Percentiles rank a stretch among this genome's conserved stretches.
These are phyloP conservation scores for Hypomecis atomaria DNA, from an alignment of 2,888 invertebrate species.

Conservation along the genomic window DNA sequence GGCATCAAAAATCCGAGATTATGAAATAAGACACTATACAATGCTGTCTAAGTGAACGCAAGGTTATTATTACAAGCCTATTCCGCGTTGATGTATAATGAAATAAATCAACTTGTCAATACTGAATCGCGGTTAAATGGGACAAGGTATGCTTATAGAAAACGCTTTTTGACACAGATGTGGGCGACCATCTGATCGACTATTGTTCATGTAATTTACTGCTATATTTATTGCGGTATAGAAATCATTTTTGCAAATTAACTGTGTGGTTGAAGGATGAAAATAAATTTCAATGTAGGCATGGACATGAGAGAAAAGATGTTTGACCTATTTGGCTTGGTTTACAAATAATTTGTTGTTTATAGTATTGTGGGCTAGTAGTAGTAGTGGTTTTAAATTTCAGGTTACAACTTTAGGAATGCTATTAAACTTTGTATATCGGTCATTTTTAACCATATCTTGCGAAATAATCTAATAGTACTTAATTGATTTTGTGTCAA, in stretches of 20 bases:
- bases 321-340: too few species aligned
- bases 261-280: slow-evolving; percentile 26
- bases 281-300: slow-evolving; percentile 23
- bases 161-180: slow-evolving; percentile 54
- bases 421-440: too few species aligned
- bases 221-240: slow-evolving; percentile 34
- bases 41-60: slow-evolving; percentile 20
- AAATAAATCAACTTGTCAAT: slow-evolving; percentile 58
- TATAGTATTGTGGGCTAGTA: too few species aligned
- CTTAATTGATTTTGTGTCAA: too few species aligned
- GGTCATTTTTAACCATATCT: too few species aligned
- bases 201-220: slow-evolving; percentile 52
- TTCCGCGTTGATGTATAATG: slow-evolving; percentile 50
- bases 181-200: slow-evolving; percentile 59
- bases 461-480: too few species aligned
- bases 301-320: too few species aligned
- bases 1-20: not conserved
- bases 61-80: slow-evolving; percentile 21
- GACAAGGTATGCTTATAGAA: slow-evolving; percentile 60
- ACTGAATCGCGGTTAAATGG: slow-evolving; percentile 57
- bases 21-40: not conserved
- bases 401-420: not conserved
- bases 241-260: slow-evolving; percentile 34
- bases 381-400: too few species aligned
- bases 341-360: too few species aligned